Conservation (phyloP, 2,113 vertebrate species). For the Stercorarius parasiticus region DNA sequence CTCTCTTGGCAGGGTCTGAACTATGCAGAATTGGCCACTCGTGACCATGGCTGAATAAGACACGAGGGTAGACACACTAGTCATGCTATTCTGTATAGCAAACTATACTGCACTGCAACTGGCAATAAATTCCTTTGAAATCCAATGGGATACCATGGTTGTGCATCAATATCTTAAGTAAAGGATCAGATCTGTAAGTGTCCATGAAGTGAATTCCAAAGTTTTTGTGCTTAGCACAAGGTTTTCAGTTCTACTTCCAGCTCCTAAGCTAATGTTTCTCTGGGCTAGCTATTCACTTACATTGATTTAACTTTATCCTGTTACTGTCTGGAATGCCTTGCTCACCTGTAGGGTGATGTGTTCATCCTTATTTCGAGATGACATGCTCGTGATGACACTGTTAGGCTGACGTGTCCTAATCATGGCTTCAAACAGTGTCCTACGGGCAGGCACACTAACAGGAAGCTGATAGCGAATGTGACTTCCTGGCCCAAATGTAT, state of each 20-base stretch:
- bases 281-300: not conserved
- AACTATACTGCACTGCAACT: not conserved
- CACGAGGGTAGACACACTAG: not conserved
- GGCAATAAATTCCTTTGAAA: not conserved
- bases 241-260: not conserved
- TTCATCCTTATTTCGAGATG: slow-evolving; percentile 79
- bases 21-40: rapidly evolving
- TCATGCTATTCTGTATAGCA: not conserved
- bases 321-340: not conserved
- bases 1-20: not conserved
- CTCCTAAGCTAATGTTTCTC: not conserved
- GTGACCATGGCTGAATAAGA: not conserved
- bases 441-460: slow-evolving; percentile 65
- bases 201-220: not conserved
- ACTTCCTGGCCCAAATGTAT: slow-evolving; percentile 81
- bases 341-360: slow-evolving; percentile 85
- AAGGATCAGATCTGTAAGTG: not conserved
- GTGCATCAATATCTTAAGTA: rapidly evolving
- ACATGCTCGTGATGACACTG: slow-evolving; percentile 77
- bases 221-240: not conserved
- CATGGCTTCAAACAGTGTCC: slow-evolving; percentile 78
- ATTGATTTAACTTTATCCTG: not conserved
- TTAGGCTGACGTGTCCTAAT: slow-evolving; percentile 83
- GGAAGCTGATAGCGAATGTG: slow-evolving; percentile 80
- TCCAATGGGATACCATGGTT: not conserved